A percentile compares a stretch with the other conserved stretches of the same genome.
Conservation (phyloP, 2,888 invertebrate genomes). For the Ellobium chinense region DNA sequence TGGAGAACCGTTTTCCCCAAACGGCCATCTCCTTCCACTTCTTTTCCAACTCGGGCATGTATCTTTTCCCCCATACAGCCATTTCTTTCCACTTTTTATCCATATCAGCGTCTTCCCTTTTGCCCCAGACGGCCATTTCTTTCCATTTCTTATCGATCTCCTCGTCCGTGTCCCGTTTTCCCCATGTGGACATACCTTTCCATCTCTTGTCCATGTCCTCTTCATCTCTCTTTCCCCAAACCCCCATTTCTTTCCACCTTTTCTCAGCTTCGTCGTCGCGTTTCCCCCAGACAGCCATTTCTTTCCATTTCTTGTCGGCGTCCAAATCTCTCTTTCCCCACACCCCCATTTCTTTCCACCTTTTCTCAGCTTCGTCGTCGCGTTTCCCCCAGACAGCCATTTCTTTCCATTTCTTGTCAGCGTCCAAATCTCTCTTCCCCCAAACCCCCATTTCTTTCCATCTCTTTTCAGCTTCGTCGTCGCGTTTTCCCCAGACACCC, state of each 20-base stretch:
- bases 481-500: conserved; percentile 18
- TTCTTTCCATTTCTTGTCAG: conserved; percentile 37
- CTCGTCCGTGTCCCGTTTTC: neutral
- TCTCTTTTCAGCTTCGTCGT: neutral
- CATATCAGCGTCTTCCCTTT: neutral
- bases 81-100: conserved; percentile 40
- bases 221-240: conserved; percentile 29
- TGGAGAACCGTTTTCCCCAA: conserved; percentile 27
- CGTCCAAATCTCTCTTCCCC: conserved; percentile 21
- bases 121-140: conserved; percentile 38
- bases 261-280: neutral
- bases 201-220: conserved; percentile 22
- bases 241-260: conserved; percentile 37
- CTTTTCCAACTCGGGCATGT: conserved; percentile 7
- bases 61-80: conserved; percentile 38
- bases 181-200: conserved; percentile 22
- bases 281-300: conserved; percentile 39
- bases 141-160: conserved; percentile 28
- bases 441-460: conserved; percentile 30
- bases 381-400: conserved; percentile 40
- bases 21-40: conserved; percentile 41
- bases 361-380: neutral
- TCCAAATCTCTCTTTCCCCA: conserved; percentile 28
- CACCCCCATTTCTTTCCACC: conserved; percentile 21
- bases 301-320: conserved; percentile 29